phyloP scores from a whole-genome alignment of 2,113 vertebrate species.

The Sula dactylatra region DNA sequence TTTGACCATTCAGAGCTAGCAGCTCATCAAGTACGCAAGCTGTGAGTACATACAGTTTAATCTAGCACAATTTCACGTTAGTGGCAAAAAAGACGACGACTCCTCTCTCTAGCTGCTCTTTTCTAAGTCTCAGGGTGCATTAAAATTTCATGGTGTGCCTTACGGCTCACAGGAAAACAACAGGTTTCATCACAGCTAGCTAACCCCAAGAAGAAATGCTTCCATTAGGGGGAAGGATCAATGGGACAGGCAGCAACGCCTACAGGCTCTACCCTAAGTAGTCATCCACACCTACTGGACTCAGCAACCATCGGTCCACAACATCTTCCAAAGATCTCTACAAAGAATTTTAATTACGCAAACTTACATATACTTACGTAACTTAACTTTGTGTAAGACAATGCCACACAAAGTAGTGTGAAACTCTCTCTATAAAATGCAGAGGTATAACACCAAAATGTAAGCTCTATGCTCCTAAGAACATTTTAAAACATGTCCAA shows the following conservation, averaged over 20 bases:
- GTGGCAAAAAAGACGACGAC: accelerated
- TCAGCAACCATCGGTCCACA: not conserved
- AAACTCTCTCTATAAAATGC: not conserved
- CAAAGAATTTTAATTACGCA: not conserved
- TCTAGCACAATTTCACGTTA: not conserved
- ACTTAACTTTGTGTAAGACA: not conserved
- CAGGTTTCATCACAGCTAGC: not conserved
- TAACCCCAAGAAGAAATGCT: not conserved
- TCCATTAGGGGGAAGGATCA: not conserved
- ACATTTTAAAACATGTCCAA: not conserved
- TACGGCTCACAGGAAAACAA: not conserved
- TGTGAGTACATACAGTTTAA: not conserved
- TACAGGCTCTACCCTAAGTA: not conserved
- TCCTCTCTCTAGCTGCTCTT: not conserved
- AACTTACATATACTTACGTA: not conserved
- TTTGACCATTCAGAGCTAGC: not conserved
- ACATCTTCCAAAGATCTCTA: not conserved
- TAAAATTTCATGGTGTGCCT: not conserved
- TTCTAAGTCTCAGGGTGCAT: not conserved
- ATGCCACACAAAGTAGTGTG: not conserved
- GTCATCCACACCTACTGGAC: not conserved
- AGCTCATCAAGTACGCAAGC: not conserved
- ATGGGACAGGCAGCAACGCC: not conserved
- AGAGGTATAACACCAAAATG: not conserved
- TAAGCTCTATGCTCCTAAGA: not conserved